Conservation (phyloP, 2,888 invertebrate species). For the Oscheius sp. region DNA sequence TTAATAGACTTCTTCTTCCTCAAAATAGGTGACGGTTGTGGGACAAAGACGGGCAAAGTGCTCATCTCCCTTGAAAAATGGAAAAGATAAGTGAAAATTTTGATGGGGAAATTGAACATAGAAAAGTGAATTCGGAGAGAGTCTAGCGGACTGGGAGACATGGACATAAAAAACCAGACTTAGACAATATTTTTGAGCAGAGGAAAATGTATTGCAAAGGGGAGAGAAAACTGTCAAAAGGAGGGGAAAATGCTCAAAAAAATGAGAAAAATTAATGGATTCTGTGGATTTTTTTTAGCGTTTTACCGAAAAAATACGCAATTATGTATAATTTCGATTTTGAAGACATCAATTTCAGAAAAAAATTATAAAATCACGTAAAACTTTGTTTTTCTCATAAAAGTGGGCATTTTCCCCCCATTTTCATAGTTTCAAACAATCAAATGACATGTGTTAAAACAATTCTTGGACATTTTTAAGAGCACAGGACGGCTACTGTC, state of each 20-base stretch:
- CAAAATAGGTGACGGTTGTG: slow-evolving; percentile 70
- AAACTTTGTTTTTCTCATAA: not conserved
- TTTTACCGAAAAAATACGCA: too few relatives aligned
- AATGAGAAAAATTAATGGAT: too few relatives aligned
- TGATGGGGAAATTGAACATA: not conserved
- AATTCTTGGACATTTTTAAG: too few relatives aligned
- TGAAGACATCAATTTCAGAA: slow-evolving; percentile 3
- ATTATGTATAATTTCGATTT: too few relatives aligned
- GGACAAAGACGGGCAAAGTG: slow-evolving; percentile 69
- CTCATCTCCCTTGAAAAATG: slow-evolving; percentile 62
- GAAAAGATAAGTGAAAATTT: not conserved
- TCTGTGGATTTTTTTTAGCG: too few relatives aligned
- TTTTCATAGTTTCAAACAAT: too few relatives aligned
- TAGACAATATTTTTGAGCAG: too few relatives aligned
- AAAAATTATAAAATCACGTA: slow-evolving; percentile 1
- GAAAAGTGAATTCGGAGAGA: not conserved
- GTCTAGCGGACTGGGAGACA: slow-evolving; percentile 6
- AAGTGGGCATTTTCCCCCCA: too few relatives aligned
- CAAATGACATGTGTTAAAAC: not conserved
- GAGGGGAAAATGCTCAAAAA: slow-evolving; percentile 14
- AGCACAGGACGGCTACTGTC: slow-evolving; percentile 20
- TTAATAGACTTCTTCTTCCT: slow-evolving; percentile 62
- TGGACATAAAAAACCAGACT: not conserved
- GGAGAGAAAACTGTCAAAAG: not conserved
- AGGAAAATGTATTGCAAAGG: too few relatives aligned